Base-by-base conservation (phyloP, 2,888 invertebrate species). In the Drosophila kambysellisi region DNA sequence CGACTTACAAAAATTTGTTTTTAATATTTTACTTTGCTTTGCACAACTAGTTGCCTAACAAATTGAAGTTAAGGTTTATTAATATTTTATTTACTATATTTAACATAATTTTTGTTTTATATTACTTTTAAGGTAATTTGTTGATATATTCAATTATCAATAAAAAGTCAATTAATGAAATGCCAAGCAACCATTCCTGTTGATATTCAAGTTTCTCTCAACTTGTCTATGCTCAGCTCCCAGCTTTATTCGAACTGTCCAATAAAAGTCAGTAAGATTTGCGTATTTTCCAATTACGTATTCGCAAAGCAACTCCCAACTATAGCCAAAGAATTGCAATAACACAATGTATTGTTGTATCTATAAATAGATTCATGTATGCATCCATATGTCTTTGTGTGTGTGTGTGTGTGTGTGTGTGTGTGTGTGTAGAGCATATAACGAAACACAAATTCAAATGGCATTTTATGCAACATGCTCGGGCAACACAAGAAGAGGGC, bases 361-460 rank as follows among this genome's bases (percentile, higher is more conserved):
- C 39, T 41, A 5, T 65, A 30, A 15, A 29, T 33, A 29, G 56
- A 46, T 50, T 33, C 32, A 12, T 17, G 32, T 17, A 7, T 30
- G 9, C 50, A 20, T 33, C 29, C 20, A 6, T 53, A 12, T 9
- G 5, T 7, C 3, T 43, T 8, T 35, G 3, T 20, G 20, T 71
- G 32, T 20, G 17, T n/a, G n/a, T n/a, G n/a, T n/a, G n/a, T 48
- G 43, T 52, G 43, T n/a, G 4, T 43, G 11, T 35, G 3, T 20
- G 29, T 71, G 32, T 20, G 17, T 48, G 43, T 52, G 48, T n/a
- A 32, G 12, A 53, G 54, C 35, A 58, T 61, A 70, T 75, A 70
- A 70, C 78, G 87, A 73, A 83, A 74, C 73, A 89, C 82, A 87
- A 89, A 89, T 88, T 89, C 85, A 84, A 89, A 89, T 84, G 89